These are phyloP conservation scores for Hycleus phaleratus DNA, from an alignment of 1,140 invertebrate genomes.

Conservation along the genomic window DNA sequence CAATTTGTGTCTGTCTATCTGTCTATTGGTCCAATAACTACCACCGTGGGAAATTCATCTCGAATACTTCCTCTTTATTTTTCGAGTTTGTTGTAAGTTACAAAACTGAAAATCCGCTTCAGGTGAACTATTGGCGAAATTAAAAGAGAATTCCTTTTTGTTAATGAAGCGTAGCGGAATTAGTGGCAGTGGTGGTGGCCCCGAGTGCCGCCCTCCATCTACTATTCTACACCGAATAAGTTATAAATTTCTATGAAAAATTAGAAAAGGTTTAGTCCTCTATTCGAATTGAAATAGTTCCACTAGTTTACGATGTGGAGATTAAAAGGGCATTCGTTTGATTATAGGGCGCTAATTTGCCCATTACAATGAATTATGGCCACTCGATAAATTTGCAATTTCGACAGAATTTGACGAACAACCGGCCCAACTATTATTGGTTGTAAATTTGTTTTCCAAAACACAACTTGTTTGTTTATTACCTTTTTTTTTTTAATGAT, in stretches of 20 bases:
- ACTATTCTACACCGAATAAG: conserved; percentile 22
- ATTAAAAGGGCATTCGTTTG: conserved; percentile 16
- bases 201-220: conserved; percentile 23
- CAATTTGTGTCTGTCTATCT: no score
- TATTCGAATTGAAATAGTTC: conserved; percentile 28
- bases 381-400: not conserved
- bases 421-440: no score
- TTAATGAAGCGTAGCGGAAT: conserved; percentile 26
- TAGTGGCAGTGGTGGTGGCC: conserved; percentile 12
- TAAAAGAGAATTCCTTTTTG: not conserved
- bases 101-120: not conserved
- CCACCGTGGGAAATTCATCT: not conserved
- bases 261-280: conserved; percentile 23
- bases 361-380: conserved; percentile 19
- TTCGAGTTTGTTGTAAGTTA: no score
- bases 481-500: no score
- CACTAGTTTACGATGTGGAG: conserved; percentile 32
- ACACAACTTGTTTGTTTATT: no score
- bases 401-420: no score
- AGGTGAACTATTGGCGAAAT: not conserved
- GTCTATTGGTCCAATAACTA: no score
- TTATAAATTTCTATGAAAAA: conserved; percentile 34
- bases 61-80: not conserved
- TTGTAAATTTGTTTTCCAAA: no score
- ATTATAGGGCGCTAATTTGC: conserved; percentile 34